phyloP scores from a whole-genome alignment of 2,113 vertebrate genomes.

The Saccopteryx bilineata region DNA sequence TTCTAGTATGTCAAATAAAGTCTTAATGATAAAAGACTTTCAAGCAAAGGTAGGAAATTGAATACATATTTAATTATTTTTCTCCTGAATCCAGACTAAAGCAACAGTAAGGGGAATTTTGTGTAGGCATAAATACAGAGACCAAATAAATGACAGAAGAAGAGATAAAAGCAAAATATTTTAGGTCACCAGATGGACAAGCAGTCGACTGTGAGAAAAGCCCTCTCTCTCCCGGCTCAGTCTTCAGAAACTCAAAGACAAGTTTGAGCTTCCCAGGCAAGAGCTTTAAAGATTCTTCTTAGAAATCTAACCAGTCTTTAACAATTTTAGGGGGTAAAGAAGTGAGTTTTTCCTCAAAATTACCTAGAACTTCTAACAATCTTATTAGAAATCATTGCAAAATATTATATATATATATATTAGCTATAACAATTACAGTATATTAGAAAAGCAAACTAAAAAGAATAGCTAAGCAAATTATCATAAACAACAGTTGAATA shows the following conservation, averaged over 20 bases:
- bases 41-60: background rate
- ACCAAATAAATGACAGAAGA: background rate
- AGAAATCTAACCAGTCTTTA: background rate
- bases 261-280: background rate
- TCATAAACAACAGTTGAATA: background rate
- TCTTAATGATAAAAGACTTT: conserved; percentile 5
- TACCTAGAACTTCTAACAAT: background rate
- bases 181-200: background rate
- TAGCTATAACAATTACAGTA: background rate
- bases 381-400: background rate
- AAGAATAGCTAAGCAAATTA: background rate
- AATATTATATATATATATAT: background rate
- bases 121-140: background rate
- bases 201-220: background rate
- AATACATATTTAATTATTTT: background rate
- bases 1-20: background rate
- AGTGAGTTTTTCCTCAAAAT: background rate
- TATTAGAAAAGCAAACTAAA: background rate
- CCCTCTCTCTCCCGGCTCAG: background rate
- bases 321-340: background rate
- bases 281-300: background rate
- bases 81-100: background rate
- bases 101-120: background rate
- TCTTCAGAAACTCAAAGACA: background rate
- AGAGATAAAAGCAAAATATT: background rate